phyloP scores from a whole-genome alignment of 2,888 invertebrate genomes.

The Ypsolopha scabrella region DNA sequence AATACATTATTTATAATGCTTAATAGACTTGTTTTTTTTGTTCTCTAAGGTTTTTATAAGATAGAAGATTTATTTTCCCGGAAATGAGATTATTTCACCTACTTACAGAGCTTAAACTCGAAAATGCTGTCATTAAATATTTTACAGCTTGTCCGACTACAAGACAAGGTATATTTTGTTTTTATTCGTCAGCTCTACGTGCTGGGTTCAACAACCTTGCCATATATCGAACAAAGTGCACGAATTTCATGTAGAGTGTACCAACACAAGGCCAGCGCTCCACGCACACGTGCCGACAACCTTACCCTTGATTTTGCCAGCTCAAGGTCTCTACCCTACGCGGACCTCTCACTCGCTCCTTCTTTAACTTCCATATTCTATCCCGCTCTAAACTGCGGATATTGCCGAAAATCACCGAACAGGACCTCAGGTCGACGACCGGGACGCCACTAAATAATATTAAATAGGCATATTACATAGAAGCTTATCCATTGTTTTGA shows the following conservation, averaged over 20 bases:
- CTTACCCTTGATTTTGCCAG: conserved; percentile 70
- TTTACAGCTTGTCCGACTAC: too few relatives aligned
- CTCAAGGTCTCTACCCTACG: conserved; percentile 69
- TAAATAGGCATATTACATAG: conserved; percentile 23
- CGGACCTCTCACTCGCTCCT: conserved; percentile 29
- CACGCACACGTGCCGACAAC: conserved; percentile 44
- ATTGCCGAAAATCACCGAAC: conserved; percentile 59
- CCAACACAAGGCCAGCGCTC: conserved; percentile 10
- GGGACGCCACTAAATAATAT: conserved; percentile 59
- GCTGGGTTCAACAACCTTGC: too few relatives aligned
- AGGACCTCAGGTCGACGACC: conserved; percentile 52
- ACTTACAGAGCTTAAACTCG: too few relatives aligned
- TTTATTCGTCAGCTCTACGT: too few relatives aligned
- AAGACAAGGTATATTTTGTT: too few relatives aligned
- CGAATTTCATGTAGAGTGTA: not conserved
- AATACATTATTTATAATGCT: too few relatives aligned
- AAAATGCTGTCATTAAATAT: too few relatives aligned
- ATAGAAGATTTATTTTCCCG: too few relatives aligned
- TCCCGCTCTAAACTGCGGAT: conserved; percentile 51
- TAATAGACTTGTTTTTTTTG: too few relatives aligned
- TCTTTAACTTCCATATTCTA: conserved; percentile 27
- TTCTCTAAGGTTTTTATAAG: too few relatives aligned
- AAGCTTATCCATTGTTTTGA: too few relatives aligned
- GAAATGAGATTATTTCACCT: too few relatives aligned
- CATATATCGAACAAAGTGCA: not conserved